Percentiles rank a stretch among this genome's conserved stretches.
Evolutionary conservation across 2,797 vertebrate species (phyloP).

Genomic region (Molossus alvarezi): DNA sequence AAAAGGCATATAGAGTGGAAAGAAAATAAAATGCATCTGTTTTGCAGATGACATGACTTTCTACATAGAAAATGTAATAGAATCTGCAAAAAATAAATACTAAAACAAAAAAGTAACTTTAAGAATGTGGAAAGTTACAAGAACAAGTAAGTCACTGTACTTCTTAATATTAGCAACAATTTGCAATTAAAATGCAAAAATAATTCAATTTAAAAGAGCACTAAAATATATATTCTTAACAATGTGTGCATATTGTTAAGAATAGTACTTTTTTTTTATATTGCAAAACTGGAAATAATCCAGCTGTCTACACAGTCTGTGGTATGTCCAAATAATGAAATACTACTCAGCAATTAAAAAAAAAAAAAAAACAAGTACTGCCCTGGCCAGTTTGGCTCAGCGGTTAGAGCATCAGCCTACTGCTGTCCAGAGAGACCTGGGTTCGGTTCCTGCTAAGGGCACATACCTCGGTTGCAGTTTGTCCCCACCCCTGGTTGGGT

Average conservation of each 20-base stretch:
- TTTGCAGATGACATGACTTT: neutral
- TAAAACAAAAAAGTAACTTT: conserved; percentile 16
- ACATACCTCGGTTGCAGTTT: no score
- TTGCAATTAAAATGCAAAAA: neutral
- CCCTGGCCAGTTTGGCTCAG: no score
- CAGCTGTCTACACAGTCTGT: neutral
- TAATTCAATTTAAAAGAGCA: neutral
- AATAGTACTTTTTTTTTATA: neutral
- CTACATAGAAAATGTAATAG: neutral
- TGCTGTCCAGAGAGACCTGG: no score
- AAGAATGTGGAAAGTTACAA: neutral
- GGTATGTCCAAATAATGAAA: neutral
- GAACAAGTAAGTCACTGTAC: neutral
- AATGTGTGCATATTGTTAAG: neutral
- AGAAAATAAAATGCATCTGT: neutral
- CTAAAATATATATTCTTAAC: neutral
- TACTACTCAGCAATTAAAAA: neutral
- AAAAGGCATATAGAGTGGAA: neutral
- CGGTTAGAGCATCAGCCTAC: no score
- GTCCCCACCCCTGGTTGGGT: no score
- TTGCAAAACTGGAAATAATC: neutral
- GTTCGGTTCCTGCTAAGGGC: no score
- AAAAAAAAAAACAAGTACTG: no score
- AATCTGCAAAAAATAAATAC: neutral
- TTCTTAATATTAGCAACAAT: neutral